Evolutionary conservation across 2,797 vertebrate species (phyloP), one percentile per base, ranked within the genome.

Genomic region (Hydrophis major): DNA sequence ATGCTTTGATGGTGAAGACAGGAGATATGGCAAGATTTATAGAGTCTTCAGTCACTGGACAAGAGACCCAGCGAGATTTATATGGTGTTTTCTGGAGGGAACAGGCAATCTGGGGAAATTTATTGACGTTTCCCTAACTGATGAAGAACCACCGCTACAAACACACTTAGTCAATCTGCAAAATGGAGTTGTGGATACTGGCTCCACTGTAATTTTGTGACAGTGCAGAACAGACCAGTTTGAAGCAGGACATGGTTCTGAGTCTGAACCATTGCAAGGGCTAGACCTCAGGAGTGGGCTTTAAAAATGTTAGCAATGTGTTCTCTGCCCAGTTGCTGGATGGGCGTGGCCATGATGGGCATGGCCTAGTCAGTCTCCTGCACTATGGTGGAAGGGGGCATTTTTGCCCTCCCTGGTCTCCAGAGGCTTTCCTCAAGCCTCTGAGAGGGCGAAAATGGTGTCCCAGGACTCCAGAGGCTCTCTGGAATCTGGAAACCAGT

Each of bases 51-150:
- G 32, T 28, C 42, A 11, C 11, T 7, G 66, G 92, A 94, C 66
- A 89, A 92, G 32, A 7, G 8, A 83, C 55, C 50, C 22, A 89
- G 91, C 92, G 87, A 95, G 92, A 95, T 25, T 92, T 96, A 96
- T 96, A 89, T 87, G 55, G 88, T 63, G 11, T 57, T 93, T 89
- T 56, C 63, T 28, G 56, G 59, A 42, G 61, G 91, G 61, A 28
- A 63, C 89, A 91, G 60, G 87, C 89, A 94, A 93, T 53, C 47
- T 66, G 89, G 66, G 53, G 89, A 95, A 93, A 95, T 88, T 91
- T 92, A 94, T 92, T 88, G 86, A 55, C 74, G 87, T 22, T 20
- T 92, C 93, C 42, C 91, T 92, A 95, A 91, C 16, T 94, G 83
- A 90, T 60, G 90, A 92, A 86, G 57, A 74, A 66, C 69, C 83